phyloP scores from a whole-genome alignment of 2,888 invertebrate genomes.

The Barypeithes pellucidus region DNA sequence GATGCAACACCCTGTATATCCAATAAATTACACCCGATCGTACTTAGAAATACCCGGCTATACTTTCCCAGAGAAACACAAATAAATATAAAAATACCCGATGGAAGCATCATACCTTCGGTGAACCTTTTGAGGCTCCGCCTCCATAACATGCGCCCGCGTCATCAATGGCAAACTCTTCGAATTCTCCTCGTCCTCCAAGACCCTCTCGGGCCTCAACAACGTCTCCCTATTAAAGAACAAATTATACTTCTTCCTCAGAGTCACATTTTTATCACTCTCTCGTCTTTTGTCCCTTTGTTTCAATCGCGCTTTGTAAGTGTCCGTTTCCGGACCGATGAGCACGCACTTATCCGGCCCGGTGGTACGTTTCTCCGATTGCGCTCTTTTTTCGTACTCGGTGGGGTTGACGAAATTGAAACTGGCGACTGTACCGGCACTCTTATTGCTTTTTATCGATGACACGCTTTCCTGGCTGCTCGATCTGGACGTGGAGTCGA shows the following conservation, averaged over 20 bases:
- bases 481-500: slow-evolving; percentile 63
- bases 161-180: slow-evolving; percentile 71
- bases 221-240: slow-evolving; percentile 69
- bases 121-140: slow-evolving; percentile 50
- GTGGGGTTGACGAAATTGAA: slow-evolving; percentile 80
- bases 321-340: slow-evolving; percentile 75
- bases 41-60: too few species aligned
- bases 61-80: too few species aligned
- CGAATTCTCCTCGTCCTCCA: slow-evolving; percentile 61
- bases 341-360: slow-evolving; percentile 44
- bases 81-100: too few species aligned
- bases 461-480: slow-evolving; percentile 77
- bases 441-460: slow-evolving; percentile 80
- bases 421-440: slow-evolving; percentile 82
- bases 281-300: slow-evolving; percentile 76
- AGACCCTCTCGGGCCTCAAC: slow-evolving; percentile 57
- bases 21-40: too few species aligned
- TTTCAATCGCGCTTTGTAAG: slow-evolving; percentile 76
- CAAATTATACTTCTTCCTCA: slow-evolving; percentile 79
- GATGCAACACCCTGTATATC: too few species aligned
- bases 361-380: neutral
- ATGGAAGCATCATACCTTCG: slow-evolving; percentile 47
- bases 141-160: slow-evolving; percentile 57
- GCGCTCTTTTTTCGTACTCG: slow-evolving; percentile 66
- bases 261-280: slow-evolving; percentile 76